phyloP scores from a whole-genome alignment of 2,888 invertebrate genomes.

The Seira musarum region DNA sequence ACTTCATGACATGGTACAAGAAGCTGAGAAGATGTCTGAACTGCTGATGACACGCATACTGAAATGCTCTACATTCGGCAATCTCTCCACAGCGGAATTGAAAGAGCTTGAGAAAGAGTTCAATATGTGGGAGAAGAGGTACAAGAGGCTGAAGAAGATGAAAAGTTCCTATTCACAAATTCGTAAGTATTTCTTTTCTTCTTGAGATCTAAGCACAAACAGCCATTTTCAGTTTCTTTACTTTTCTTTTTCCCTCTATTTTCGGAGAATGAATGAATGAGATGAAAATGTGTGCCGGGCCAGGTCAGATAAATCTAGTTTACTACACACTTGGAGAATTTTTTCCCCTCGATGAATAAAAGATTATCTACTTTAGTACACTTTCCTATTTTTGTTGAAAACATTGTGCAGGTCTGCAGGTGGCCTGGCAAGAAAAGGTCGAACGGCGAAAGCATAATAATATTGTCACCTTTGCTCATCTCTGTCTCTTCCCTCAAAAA shows the following conservation, averaged over 20 bases:
- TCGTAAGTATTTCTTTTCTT: slow-evolving; percentile 73
- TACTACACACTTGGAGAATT: not conserved
- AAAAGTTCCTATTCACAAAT: slow-evolving; percentile 91
- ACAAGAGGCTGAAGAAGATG: slow-evolving; percentile 84
- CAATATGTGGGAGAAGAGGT: slow-evolving; percentile 89
- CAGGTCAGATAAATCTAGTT: not conserved
- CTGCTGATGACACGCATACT: slow-evolving; percentile 66
- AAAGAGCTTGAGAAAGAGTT: slow-evolving; percentile 85
- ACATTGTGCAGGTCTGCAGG: not conserved
- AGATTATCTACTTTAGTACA: not conserved
- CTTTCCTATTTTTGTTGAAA: not conserved
- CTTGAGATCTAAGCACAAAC: not conserved
- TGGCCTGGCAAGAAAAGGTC: not conserved
- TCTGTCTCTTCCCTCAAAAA: not conserved
- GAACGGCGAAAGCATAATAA: slow-evolving; percentile 18
- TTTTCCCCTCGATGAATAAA: slow-evolving; percentile 14
- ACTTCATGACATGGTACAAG: slow-evolving; percentile 82
- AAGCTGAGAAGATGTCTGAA: slow-evolving; percentile 85
- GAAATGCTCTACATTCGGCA: slow-evolving; percentile 67
- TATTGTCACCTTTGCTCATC: slow-evolving; percentile 15
- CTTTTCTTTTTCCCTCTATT: no score
- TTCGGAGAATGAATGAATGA: not conserved
- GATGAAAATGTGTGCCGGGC: not conserved
- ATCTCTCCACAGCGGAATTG: slow-evolving; percentile 65
- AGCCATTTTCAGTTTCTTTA: not conserved